Base-by-base conservation (phyloP, 2,888 invertebrate species). In the Allophyes oxyacanthae region DNA sequence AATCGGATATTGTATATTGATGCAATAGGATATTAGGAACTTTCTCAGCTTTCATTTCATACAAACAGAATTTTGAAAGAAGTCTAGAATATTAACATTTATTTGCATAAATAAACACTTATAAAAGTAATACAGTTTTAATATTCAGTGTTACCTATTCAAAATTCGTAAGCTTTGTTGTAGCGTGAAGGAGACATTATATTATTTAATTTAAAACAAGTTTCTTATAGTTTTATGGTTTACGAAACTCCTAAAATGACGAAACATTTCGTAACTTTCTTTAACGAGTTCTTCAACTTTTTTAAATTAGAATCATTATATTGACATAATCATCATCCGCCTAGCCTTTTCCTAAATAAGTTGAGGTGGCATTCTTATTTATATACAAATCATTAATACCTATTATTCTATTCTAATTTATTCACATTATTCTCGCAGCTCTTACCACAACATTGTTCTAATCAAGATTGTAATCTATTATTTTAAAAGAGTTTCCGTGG, bases 1-100 rank as follows among this genome's bases (percentile, higher is more conserved):
- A n/a, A n/a, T n/a, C n/a, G n/a, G n/a, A n/a, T n/a, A n/a, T n/a
- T n/a, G n/a, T n/a, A n/a, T n/a, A n/a, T n/a, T n/a, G n/a, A n/a
- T n/a, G n/a, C n/a, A n/a, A n/a, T n/a, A n/a, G n/a, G n/a, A n/a
- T 10, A 28, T 15, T 3, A 20, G 4, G 2, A 20, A 52, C 64
- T 68, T 68, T 64, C 64, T 42, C 15, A 30, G 26, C 49, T 68
- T 68, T 68, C 34, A 5, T 41, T n/a, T n/a, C 6, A 40, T 52
- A 48, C 34, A 28, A 25, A 7, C 0, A 2, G 3, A 33, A 11
- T 41, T 45, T 36, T 25, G 3, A 42, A n/a, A 38, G 5, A 13
- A 48, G 28, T 15, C 15, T 54, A 68, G 20, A 20, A 14, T 15
- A 15, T 26, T 1, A 44, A 40, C n/a, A n/a, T n/a, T n/a, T n/a